Base-by-base conservation (phyloP, 2,113 vertebrate genomes). In the Cheirogaleus medius region DNA sequence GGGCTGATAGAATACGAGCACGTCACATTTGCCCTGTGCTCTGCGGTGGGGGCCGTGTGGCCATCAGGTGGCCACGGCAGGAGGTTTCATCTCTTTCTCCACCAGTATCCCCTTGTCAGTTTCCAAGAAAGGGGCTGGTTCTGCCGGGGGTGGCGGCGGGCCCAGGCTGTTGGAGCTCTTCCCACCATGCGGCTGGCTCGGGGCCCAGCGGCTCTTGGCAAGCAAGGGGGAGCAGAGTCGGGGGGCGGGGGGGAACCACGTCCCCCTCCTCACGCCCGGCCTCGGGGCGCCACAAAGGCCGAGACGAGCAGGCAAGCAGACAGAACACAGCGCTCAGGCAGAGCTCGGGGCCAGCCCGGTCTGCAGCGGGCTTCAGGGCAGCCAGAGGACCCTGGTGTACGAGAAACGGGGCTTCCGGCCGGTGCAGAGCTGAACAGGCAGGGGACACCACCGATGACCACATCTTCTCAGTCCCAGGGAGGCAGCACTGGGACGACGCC, bases 321-420 rank as follows among this genome's bases (percentile, higher is more conserved):
- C 8, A 49, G 76, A 84, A 47, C 5, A 29, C 8, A 3, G 13
- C 29, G 3, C 63, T 78, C 78, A 0, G 4, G 18, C 13, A 7
- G 63, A 8, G 0, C 54, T 32, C 1, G 0, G 2, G 2, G 8
- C 25, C 23, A 3, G n/a, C 52, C 27, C 12, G 49, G 42, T 73
- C 49, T 39, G 2, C 8, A 6, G 5, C 54, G 15, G 3, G 27
- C 15, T n/a, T 23, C 0, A 15, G 10, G 6, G 68, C 27, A 32
- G 20, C n/a, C 32, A n/a, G 64, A 25, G n/a, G 83, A 37, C 49
- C 44, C 37, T 0, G 4, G 18, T 4, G 10, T 3, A 0, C 1
- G 17, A 54, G 56, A 87, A 13, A 20, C 37, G 32, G 39, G n/a
- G 15, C 34, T 87, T 60, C 63, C 15, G 14, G 54, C 9, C 1